Evolutionary conservation across 2,113 vertebrate species (phyloP), one percentile per base, ranked within the genome.

Genomic region (Herpailurus yagouaroundi): DNA sequence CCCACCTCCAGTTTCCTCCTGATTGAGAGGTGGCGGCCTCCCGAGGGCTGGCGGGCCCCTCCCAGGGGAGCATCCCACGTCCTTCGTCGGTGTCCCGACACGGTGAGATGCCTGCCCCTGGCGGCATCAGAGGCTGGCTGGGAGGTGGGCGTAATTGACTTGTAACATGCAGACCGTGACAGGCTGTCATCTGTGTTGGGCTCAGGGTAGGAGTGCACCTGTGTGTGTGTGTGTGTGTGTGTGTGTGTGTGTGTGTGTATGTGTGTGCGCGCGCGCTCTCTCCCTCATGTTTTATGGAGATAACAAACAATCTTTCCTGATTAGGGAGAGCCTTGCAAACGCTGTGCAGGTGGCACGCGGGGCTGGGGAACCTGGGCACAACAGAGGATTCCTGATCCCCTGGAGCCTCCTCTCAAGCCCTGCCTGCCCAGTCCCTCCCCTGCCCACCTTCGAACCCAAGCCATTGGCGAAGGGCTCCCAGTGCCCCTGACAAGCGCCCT

Each of bases 131-230:
- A 64, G 63, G 38, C n/a, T n/a, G 96, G 38, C 94, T 13, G 15
- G 85, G 89, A 80, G 81, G 89, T 48, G 16, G 91, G 80, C 0
- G 7, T 87, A 89, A 97, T 92, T 95, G 83, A 96, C 95, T 95
- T 82, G 87, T 95, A 89, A 84, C 92, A 29, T 45, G 8, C 94
- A 97, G 68, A 96, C 89, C 16, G 7, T 83, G 82, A 92, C 84
- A 83, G 92, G 93, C 94, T 92, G 95, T 95, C 91, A n/a, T 71
- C 69, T 87, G 73, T 50, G 38, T 52, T 64, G 74, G 81, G 94
- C 81, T 5, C 4, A 4, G 41, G 68, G 84, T 23, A 83, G 88
- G 89, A n/a, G 74, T 0, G 21, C 31, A 21, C 76, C 80, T 83
- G 71, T 57, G 38, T 4, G 36, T 36, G 36, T 36, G 36, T 36